Conservation (phyloP, 2,113 vertebrate genomes). For the Notiomystis cincta region DNA sequence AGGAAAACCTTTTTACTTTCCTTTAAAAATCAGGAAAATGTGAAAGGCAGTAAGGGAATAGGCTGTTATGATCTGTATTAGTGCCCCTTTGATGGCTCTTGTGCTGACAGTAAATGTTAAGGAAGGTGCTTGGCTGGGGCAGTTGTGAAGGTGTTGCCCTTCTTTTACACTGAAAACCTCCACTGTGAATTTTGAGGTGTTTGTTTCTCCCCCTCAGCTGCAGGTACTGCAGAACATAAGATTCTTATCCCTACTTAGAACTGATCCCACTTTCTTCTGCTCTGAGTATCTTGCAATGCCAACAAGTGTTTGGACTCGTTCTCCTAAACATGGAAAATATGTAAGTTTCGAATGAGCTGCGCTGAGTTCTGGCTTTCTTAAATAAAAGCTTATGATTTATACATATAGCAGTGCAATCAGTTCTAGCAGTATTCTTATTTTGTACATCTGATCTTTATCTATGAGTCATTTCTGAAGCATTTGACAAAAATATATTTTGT, state of each 20-base stretch:
- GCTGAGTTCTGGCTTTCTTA: not conserved
- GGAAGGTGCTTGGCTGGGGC: not conserved
- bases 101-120: not conserved
- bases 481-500: not conserved
- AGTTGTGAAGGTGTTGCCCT: not conserved
- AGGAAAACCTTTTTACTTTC: not conserved
- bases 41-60: not conserved
- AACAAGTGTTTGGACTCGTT: slow-evolving; percentile 50
- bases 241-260: slow-evolving; percentile 17
- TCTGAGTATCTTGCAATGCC: slow-evolving; percentile 62
- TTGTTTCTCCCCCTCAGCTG: not conserved
- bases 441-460: not conserved
- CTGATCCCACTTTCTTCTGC: not conserved
- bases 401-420: not conserved
- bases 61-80: not conserved
- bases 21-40: not conserved
- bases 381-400: not conserved
- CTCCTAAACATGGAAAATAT: slow-evolving; percentile 45
- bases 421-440: not conserved
- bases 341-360: not conserved
- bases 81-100: not conserved
- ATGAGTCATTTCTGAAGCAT: not conserved
- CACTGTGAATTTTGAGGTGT: not conserved
- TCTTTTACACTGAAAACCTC: not conserved
- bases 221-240: not conserved